Base-by-base conservation (phyloP, 2,888 invertebrate genomes). In the Orchestes rusci region DNA sequence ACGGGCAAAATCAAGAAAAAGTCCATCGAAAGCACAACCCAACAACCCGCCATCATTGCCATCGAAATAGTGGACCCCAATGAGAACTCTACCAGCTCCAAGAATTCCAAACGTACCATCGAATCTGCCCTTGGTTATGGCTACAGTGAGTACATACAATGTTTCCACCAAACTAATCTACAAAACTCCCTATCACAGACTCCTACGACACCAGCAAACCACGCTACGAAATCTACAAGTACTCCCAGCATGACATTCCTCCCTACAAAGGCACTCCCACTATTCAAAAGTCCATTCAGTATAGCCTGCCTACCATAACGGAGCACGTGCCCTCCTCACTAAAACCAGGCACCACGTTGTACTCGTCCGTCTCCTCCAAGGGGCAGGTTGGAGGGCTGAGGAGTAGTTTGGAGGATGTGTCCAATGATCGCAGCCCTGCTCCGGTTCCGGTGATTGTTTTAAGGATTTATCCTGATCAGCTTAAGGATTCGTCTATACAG, bases 61-160 rank as follows among this genome's bases (percentile, higher is more conserved):
- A 77, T 78, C 43, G 76, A 78, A 65, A 77, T 78, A 38, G 73
- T 77, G 0, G 76, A 77, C 45, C 73, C 74, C 2, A 70, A 73
- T 17, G 64, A 71, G 3, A 73, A 73, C 19, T 59, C 60, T 30
- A 53, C 56, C 2, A 53, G 40, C 16, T 45, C 56, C 2, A 64
- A 61, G 42, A 76, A 75, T 62, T 73, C 71, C 1, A 86, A 86
- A 59, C 70, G 86, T 53, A 86, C 85, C 0, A 80, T 85, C 10
- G 82, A 85, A 52, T 77, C 77, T 1, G 78, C 80, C 35, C 67
- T 86, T 8, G 86, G 86, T 44, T 85, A 81, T 60, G 82, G 81
- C 4, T 77, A 75, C 51, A 55, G 55, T 37, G 51, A 70, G 71
- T 2, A 23, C 10, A 23, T 5, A 23, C 23, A 23, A 23, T 23